Percentiles rank a stretch among this genome's conserved stretches.
Evolutionary conservation across 1,140 invertebrate species (phyloP).

Genomic region (Zelostemma sp.): DNA sequence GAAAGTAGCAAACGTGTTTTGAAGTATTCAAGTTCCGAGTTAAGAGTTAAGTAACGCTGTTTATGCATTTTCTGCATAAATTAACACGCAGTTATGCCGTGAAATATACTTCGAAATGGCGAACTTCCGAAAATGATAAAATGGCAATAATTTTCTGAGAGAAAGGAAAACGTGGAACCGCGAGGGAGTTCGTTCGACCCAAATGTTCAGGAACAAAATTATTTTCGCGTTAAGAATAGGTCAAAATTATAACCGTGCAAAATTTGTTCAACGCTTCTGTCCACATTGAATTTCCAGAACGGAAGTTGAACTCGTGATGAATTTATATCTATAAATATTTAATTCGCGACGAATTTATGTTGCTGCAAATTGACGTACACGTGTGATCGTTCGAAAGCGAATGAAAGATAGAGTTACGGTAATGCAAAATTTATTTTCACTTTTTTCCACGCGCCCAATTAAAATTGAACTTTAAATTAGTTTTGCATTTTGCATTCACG

Average conservation of each 20-base stretch:
- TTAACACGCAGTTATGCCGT: too few relatives aligned
- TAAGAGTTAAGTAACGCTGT: not conserved
- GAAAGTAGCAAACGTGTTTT: too few relatives aligned
- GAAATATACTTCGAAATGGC: not conserved
- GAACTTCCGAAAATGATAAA: not conserved
- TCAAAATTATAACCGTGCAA: not conserved
- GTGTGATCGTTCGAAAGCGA: too few relatives aligned
- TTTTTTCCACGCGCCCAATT: too few relatives aligned
- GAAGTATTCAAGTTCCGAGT: too few relatives aligned
- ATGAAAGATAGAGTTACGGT: too few relatives aligned
- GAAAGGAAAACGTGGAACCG: not conserved
- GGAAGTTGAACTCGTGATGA: slow-evolving; percentile 1
- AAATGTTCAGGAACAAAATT: slow-evolving; percentile 6
- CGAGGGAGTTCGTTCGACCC: not conserved
- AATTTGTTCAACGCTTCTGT: slow-evolving; percentile 8
- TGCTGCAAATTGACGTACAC: not conserved
- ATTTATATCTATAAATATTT: slow-evolving; percentile 10
- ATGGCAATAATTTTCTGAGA: not conserved
- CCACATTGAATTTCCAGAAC: not conserved
- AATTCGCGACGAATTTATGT: slow-evolving; percentile 4
- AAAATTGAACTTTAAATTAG: too few relatives aligned
- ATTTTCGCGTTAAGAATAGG: slow-evolving; percentile 10
- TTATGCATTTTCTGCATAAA: too few relatives aligned
- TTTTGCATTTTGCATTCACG: slow-evolving; percentile 1
- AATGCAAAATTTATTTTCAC: too few relatives aligned